phyloP scores from a whole-genome alignment of 2,888 invertebrate genomes.

The Tiliacea aurago region DNA sequence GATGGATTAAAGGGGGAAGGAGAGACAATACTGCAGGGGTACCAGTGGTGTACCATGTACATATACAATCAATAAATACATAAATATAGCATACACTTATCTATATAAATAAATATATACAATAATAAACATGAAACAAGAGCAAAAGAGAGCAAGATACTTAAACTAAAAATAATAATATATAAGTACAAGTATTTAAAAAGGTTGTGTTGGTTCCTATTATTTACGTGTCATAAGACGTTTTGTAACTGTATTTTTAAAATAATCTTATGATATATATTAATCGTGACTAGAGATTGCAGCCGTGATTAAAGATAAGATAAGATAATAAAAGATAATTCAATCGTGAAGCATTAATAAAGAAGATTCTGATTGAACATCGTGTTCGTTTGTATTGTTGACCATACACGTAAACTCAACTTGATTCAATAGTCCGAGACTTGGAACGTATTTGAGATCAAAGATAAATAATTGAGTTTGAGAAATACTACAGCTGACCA shows the following conservation, averaged over 20 bases:
- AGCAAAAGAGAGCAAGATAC: no score
- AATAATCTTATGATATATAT: neutral
- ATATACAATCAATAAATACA: no score
- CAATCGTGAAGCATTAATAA: neutral
- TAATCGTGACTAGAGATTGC: neutral
- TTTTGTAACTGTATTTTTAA: slow-evolving; percentile 12
- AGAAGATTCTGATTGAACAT: neutral
- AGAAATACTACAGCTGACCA: neutral
- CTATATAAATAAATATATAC: no score
- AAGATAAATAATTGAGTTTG: slow-evolving; percentile 12
- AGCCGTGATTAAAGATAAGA: neutral
- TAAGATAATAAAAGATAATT: no score
- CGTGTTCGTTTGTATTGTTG: slow-evolving; percentile 13
- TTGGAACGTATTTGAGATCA: neutral
- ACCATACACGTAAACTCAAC: neutral
- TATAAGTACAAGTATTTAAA: no score
- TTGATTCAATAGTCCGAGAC: slow-evolving; percentile 1
- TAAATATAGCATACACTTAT: no score
- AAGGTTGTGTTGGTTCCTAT: neutral
- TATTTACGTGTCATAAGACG: neutral
- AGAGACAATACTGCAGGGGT: no score
- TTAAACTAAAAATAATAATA: no score
- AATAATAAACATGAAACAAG: no score
- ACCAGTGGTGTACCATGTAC: no score
- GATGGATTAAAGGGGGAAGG: no score